A percentile compares a stretch with the other conserved stretches of the same genome.
Evolutionary conservation across 2,888 invertebrate genomes (phyloP).

Genomic region (Eristalis arbustorum): DNA sequence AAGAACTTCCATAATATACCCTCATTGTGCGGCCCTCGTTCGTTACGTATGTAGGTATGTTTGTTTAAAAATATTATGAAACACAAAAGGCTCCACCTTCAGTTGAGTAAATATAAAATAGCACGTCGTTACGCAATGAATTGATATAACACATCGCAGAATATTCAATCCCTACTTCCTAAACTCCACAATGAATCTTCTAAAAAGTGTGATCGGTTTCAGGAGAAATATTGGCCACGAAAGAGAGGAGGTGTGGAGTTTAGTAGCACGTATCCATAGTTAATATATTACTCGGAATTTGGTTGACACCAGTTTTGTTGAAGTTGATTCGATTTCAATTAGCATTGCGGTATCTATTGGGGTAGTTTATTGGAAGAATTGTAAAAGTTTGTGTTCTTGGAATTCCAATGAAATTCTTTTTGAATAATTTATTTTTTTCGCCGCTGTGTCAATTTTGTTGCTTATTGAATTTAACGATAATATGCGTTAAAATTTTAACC

Average conservation of each 20-base stretch:
- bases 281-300: slow-evolving; percentile 1
- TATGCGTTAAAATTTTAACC: not conserved
- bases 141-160: too few relatives aligned
- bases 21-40: not conserved
- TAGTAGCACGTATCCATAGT: not conserved
- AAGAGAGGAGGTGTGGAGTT: not conserved
- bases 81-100: not conserved
- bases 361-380: not conserved
- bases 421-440: not conserved
- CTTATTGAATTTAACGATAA: not conserved
- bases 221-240: too few relatives aligned
- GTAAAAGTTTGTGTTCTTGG: not conserved
- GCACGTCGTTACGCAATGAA: not conserved
- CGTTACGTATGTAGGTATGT: not conserved
- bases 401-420: not conserved
- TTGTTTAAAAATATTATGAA: not conserved
- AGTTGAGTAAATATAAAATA: not conserved
- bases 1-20: not conserved
- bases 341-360: not conserved
- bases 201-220: too few relatives aligned
- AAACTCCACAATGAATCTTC: not conserved
- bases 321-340: slow-evolving; percentile 8
- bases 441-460: not conserved
- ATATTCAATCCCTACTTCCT: too few relatives aligned
- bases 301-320: slow-evolving; percentile 9